Percentiles rank a stretch among this genome's conserved stretches.
Conservation (phyloP, 2,888 invertebrate genomes). For the Terebella lapidaria region DNA sequence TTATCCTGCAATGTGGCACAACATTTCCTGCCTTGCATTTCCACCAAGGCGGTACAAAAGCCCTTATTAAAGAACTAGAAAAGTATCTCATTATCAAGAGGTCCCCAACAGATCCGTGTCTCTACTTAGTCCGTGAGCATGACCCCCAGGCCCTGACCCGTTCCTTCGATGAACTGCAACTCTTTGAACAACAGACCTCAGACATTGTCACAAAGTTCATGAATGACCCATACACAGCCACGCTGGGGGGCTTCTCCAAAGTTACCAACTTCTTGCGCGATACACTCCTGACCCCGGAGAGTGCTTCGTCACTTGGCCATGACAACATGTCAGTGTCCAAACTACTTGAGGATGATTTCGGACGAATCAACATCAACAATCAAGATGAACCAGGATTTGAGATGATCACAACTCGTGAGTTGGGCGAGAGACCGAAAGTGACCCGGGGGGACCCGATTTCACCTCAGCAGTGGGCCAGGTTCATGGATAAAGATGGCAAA, state of each 20-base stretch:
- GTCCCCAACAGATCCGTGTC: conserved; percentile 67
- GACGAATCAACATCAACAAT: conserved; percentile 47
- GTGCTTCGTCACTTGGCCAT: conserved; percentile 2
- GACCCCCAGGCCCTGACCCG: conserved; percentile 63
- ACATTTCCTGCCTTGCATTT: conserved; percentile 79
- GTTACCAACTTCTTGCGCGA: conserved; percentile 72
- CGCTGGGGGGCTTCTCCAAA: conserved; percentile 80
- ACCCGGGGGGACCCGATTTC: conserved; percentile 36
- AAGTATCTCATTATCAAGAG: conserved; percentile 23
- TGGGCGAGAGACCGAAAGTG: conserved; percentile 36
- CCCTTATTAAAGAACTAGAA: conserved; percentile 58
- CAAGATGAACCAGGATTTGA: conserved; percentile 54
- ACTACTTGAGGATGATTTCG: conserved; percentile 36
- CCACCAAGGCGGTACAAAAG: conserved; percentile 79
- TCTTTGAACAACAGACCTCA: conserved; percentile 64
- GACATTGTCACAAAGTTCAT: conserved; percentile 56
- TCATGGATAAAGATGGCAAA: conserved; percentile 75
- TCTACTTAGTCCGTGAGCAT: conserved; percentile 65
- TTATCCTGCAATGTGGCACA: conserved; percentile 68
- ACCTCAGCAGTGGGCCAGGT: conserved; percentile 65
- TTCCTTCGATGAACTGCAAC: conserved; percentile 81
- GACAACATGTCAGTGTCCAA: conserved; percentile 31
- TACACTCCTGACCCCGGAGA: conserved; percentile 45
- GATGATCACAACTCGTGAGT: conserved; percentile 44
- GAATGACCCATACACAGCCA: conserved; percentile 74